Evolutionary conservation across 92 coral and sea anemone genomes (phyloP).

Genomic region (Epizoanthus ramosus): DNA sequence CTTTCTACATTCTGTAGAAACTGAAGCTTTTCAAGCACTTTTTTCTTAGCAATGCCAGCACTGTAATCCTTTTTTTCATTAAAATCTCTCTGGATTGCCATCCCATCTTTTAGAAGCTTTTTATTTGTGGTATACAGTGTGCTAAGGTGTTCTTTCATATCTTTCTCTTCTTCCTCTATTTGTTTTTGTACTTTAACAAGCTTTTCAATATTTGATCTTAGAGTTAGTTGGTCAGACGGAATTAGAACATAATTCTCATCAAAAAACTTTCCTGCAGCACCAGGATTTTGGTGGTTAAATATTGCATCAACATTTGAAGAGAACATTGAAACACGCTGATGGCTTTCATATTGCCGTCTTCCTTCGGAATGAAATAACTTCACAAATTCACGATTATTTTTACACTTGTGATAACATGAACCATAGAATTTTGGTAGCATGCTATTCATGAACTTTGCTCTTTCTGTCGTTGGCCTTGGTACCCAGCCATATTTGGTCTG

Average conservation of each 20-base stretch:
- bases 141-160: constrained; percentile 26
- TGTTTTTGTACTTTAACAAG: constrained; percentile 47
- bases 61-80: neutral
- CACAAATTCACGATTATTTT: constrained; percentile 56
- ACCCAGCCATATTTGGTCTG: constrained; percentile 58
- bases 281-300: constrained; percentile 52
- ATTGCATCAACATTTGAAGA: constrained; percentile 28
- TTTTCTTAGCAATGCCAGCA: neutral
- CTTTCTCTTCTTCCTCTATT: constrained; percentile 49
- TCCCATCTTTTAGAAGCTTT: constrained; percentile 10
- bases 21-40: neutral
- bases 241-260: constrained; percentile 52
- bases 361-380: constrained; percentile 62
- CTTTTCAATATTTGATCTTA: constrained; percentile 61
- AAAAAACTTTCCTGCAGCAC: constrained; percentile 57
- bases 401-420: constrained; percentile 38
- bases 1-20: neutral
- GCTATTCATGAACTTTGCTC: constrained; percentile 55
- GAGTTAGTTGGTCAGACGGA: constrained; percentile 54
- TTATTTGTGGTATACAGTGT: constrained; percentile 12
- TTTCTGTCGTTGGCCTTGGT: constrained; percentile 52
- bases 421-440: constrained; percentile 47
- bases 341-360: constrained; percentile 49
- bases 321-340: constrained; percentile 39
- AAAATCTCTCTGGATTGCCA: constrained; percentile 5